Conservation (phyloP, 2,113 vertebrate species). For the Pelobates fuscus region DNA sequence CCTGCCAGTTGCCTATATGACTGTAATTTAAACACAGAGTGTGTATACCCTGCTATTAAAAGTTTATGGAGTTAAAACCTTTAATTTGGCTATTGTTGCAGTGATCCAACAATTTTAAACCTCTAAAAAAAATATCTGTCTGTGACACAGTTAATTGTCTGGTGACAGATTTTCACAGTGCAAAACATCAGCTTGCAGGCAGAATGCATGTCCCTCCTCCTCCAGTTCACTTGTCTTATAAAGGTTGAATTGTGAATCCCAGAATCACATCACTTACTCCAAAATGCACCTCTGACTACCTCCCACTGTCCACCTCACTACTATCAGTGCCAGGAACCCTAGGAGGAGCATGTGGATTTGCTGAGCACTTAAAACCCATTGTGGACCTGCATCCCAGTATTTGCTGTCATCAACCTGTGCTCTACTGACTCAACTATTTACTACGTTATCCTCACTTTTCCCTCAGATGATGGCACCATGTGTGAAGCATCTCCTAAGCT, state of each 20-base stretch:
- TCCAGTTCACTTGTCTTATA: slow-evolving; percentile 17
- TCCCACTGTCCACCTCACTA: slow-evolving; percentile 37
- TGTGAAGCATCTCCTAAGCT: slow-evolving; percentile 63
- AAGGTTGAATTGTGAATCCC: slow-evolving; percentile 29
- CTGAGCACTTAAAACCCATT: slow-evolving; percentile 36
- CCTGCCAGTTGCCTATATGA: neutral
- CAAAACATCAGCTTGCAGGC: neutral
- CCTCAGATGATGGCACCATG: slow-evolving; percentile 63
- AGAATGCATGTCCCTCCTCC: slow-evolving; percentile 13
- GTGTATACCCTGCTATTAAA: neutral
- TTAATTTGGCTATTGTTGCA: slow-evolving; percentile 9
- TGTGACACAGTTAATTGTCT: neutral
- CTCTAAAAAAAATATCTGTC: too few relatives aligned
- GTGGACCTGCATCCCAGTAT: neutral
- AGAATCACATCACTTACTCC: slow-evolving; percentile 11
- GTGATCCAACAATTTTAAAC: too few relatives aligned
- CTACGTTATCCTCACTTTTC: slow-evolving; percentile 37
- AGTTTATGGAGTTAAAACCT: neutral
- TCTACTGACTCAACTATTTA: neutral
- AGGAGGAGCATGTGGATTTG: slow-evolving; percentile 58
- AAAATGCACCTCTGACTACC: slow-evolving; percentile 38
- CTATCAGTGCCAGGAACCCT: slow-evolving; percentile 31
- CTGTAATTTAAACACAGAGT: slow-evolving; percentile 9
- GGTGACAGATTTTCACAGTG: slow-evolving; percentile 14
- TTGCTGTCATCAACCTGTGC: neutral